Base-by-base conservation (phyloP, 2,113 vertebrate species). In the Podarcis cretensis region DNA sequence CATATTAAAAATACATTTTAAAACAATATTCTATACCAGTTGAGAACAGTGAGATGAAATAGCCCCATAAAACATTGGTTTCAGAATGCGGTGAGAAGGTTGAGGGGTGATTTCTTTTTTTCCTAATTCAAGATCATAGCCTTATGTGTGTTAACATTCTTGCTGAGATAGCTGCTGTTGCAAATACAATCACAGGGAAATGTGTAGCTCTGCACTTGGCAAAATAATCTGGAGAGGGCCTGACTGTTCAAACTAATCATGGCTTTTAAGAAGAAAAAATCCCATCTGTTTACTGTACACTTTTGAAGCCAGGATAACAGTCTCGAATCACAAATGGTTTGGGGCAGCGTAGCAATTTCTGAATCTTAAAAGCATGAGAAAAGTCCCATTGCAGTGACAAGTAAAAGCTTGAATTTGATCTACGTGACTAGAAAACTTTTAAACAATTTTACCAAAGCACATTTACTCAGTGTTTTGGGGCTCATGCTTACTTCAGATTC, bases 351-450 rank as follows among this genome's bases (percentile, higher is more conserved):
- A 86, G 40, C 69, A 87, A 65, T 78, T n/a, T 83, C 65, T 75
- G 69, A 59, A 65, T 90, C 89, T 78, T 78, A 23, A 89, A 85
- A 40, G 87, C 27, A 65, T 88, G 86, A 25, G 84, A 85, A 80
- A 92, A 1, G 86, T 32, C 5, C 85, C 94, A 90, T 90, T 92
- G 76, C 16, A 81, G 5, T 40, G 40, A 89, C 89, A 92, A 94
- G 87, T 92, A 90, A 92, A 82, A 92, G 89, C 66, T 91, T 93
- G 81, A 93, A 89, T 94, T 95, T 71, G 0, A 91, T 93, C 32
- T n/a, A 74, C 54, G 92, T 81, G 91, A 92, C 75, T 93, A 74
- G 83, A 74, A 89, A 80, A 7, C 35, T 87, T 85, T 88, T 85
- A 85, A 85, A 77, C n/a, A 89, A 43, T 23, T 94, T 90, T 93